Conservation (phyloP, 2,888 invertebrate species). For the Yponomeuta sedellus region DNA sequence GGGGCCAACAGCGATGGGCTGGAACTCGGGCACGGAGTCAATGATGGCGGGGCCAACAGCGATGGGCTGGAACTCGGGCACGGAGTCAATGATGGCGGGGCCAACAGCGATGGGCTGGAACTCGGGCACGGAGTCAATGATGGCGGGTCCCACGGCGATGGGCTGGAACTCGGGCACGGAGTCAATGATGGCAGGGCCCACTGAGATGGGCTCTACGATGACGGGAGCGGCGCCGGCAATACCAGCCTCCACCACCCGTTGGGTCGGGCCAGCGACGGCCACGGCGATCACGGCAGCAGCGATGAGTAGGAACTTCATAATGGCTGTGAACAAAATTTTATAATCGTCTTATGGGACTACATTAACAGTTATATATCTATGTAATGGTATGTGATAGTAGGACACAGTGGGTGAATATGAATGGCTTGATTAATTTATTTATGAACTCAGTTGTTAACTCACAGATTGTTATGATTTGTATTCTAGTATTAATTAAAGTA, state of each 20-base stretch:
- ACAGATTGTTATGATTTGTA: not conserved
- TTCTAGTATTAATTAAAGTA: no score
- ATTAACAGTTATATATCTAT: not conserved
- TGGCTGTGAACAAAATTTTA: slow-evolving; percentile 33
- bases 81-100: not conserved
- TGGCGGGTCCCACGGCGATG: slow-evolving; percentile 24
- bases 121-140: slow-evolving; percentile 27
- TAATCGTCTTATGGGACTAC: not conserved
- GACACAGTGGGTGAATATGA: not conserved
- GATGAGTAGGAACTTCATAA: slow-evolving; percentile 52
- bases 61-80: slow-evolving; percentile 22
- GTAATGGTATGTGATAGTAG: not conserved
- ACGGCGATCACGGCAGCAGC: slow-evolving; percentile 42
- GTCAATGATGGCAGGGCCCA: slow-evolving; percentile 18
- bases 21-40: slow-evolving; percentile 1
- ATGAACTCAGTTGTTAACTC: no score
- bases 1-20: no score
- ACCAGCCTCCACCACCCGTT: slow-evolving; percentile 34
- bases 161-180: slow-evolving; percentile 18
- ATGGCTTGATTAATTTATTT: not conserved
- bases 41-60: slow-evolving; percentile 25
- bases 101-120: slow-evolving; percentile 20
- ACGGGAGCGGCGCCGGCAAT: slow-evolving; percentile 16
- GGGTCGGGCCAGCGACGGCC: slow-evolving; percentile 37
- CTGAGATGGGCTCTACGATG: slow-evolving; percentile 13